Percentiles rank a stretch among this genome's conserved stretches.
These are phyloP conservation scores for Haemorhous mexicanus DNA, from an alignment of 2,113 vertebrate species.

Conservation along the genomic window DNA sequence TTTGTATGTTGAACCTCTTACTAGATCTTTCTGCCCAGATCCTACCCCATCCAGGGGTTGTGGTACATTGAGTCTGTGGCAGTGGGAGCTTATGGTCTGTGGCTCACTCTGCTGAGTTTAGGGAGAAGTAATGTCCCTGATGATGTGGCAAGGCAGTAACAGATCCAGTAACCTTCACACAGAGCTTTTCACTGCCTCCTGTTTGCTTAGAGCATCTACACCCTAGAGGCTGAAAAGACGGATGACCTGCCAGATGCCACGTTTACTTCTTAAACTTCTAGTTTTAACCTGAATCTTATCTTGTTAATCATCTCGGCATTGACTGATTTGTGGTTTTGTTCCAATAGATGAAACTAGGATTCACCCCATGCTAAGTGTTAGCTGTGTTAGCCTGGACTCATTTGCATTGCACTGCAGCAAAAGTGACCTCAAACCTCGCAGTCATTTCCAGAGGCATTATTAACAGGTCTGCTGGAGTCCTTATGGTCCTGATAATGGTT, in stretches of 20 bases:
- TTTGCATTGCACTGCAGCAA: background rate
- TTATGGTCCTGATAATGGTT: background rate
- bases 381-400: background rate
- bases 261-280: conserved; percentile 16
- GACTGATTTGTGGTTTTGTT: conserved; percentile 9
- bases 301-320: conserved; percentile 5
- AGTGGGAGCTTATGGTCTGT: background rate
- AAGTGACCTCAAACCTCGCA: background rate
- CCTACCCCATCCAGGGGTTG: background rate
- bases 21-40: background rate
- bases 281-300: conserved; percentile 1
- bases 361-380: background rate
- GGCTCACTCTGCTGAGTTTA: background rate
- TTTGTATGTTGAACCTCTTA: background rate
- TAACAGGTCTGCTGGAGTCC: background rate
- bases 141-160: background rate
- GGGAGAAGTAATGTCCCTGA: background rate
- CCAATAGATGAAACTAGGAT: background rate
- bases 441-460: background rate
- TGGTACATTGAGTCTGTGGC: background rate
- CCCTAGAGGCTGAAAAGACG: background rate
- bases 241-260: background rate
- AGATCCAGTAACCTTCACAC: no score
- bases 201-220: background rate
- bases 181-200: background rate